A percentile compares a stretch with the other conserved stretches of the same genome.
These are phyloP conservation scores for Oreonectes daqikongensis DNA, from an alignment of 2,797 vertebrate genomes.

Conservation along the genomic window DNA sequence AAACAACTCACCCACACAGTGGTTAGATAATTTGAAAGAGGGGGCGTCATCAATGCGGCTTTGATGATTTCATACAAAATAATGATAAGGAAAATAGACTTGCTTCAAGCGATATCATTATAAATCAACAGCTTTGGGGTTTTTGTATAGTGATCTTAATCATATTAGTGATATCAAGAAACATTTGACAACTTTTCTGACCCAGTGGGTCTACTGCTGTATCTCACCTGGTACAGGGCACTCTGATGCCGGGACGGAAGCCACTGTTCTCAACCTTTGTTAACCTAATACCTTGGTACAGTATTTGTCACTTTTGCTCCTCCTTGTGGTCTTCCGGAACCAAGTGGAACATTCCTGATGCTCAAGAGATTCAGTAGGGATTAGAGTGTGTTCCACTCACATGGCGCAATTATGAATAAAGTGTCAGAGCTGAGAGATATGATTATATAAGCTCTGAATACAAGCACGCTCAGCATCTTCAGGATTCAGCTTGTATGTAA, in stretches of 20 bases:
- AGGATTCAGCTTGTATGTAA: conserved; percentile 23
- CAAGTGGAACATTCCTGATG: not conserved
- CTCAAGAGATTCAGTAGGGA: conserved; percentile 7
- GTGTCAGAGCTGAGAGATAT: conserved; percentile 43
- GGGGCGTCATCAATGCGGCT: conserved; percentile 35
- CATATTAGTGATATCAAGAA: not conserved
- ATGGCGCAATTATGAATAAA: conserved; percentile 38
- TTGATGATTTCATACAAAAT: conserved; percentile 29
- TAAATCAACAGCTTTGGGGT: conserved; percentile 4
- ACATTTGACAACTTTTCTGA: not conserved
- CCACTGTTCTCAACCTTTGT: not conserved
- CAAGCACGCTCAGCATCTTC: conserved; percentile 40
- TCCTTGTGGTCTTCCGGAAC: not conserved
- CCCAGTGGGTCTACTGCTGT: not conserved
- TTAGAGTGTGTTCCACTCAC: conserved; percentile 26
- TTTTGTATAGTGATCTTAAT: not conserved
- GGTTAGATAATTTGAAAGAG: conserved; percentile 49
- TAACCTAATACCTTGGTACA: not conserved
- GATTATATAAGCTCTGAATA: conserved; percentile 34
- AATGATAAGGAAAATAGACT: not conserved
- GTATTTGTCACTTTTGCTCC: not conserved
- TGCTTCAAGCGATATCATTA: not conserved
- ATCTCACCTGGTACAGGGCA: conserved; percentile 11
- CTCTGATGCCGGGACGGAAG: not conserved
- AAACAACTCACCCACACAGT: conserved; percentile 50